phyloP scores from a whole-genome alignment of 2,888 invertebrate species.

The Terebella lapidaria region DNA sequence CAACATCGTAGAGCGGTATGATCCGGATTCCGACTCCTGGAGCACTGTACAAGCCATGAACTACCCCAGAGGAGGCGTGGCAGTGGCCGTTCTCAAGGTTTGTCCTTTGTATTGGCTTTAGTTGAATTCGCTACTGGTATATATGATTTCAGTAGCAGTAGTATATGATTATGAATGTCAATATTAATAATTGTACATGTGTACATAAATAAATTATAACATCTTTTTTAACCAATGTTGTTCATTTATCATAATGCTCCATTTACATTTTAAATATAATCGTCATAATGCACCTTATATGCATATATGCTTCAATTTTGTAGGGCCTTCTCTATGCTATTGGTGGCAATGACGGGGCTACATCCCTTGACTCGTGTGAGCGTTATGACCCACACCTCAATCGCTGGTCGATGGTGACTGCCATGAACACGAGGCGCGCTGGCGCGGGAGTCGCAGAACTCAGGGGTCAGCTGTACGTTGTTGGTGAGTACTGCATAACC shows the following conservation, averaged over 20 bases:
- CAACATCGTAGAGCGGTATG: slow-evolving; percentile 55
- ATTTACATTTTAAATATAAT: no score
- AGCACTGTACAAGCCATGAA: slow-evolving; percentile 54
- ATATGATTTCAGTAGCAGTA: no score
- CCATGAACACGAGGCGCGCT: slow-evolving; percentile 55
- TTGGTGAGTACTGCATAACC: slow-evolving; percentile 36
- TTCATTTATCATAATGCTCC: no score
- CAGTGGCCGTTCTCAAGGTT: slow-evolving; percentile 53
- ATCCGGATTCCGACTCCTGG: slow-evolving; percentile 54
- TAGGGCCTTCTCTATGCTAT: slow-evolving; percentile 45
- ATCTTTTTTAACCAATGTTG: no score
- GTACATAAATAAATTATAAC: no score
- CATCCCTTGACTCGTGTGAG: slow-evolving; percentile 56
- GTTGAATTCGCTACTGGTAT: no score
- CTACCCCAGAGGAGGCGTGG: slow-evolving; percentile 56
- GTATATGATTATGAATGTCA: no score
- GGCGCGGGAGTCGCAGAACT: slow-evolving; percentile 57
- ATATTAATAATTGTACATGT: no score
- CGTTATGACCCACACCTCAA: slow-evolving; percentile 54
- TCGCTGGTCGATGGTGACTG: slow-evolving; percentile 53
- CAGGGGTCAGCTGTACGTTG: slow-evolving; percentile 54
- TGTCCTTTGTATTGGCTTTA: neutral
- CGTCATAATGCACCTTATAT: no score
- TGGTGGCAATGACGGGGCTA: slow-evolving; percentile 55
- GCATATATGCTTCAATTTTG: no score